Conservation (phyloP, 2,113 vertebrate species). For the Rhynchopsitta pachyrhyncha region DNA sequence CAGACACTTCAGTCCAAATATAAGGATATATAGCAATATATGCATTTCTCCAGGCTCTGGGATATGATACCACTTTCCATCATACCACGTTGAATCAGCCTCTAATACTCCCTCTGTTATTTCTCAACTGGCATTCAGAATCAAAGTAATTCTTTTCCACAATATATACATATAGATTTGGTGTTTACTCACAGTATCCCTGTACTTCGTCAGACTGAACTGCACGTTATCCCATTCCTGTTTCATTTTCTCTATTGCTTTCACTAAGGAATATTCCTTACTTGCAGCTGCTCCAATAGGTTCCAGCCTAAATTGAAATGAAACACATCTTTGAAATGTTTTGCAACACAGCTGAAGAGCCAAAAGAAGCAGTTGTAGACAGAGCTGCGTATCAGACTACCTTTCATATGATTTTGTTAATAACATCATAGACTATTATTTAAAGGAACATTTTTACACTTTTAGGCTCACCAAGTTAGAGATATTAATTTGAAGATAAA, state of each 20-base stretch:
- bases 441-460: background rate
- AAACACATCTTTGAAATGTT: background rate
- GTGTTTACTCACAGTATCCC: constrained; percentile 84
- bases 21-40: background rate
- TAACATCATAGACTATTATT: background rate
- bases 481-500: background rate
- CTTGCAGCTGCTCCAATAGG: constrained; percentile 85
- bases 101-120: background rate
- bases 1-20: background rate
- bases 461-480: background rate
- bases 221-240: constrained; percentile 80
- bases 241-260: constrained; percentile 89
- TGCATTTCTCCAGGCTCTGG: background rate
- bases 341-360: background rate
- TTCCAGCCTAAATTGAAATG: constrained; percentile 79
- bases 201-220: constrained; percentile 81
- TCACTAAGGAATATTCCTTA: constrained; percentile 90
- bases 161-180: background rate
- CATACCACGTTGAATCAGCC: background rate
- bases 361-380: background rate
- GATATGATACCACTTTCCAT: background rate
- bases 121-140: background rate
- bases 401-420: background rate
- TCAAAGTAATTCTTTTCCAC: background rate
- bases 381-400: background rate